phyloP scores from a whole-genome alignment of 1,140 invertebrate genomes.

The Tenebrio molitor region DNA sequence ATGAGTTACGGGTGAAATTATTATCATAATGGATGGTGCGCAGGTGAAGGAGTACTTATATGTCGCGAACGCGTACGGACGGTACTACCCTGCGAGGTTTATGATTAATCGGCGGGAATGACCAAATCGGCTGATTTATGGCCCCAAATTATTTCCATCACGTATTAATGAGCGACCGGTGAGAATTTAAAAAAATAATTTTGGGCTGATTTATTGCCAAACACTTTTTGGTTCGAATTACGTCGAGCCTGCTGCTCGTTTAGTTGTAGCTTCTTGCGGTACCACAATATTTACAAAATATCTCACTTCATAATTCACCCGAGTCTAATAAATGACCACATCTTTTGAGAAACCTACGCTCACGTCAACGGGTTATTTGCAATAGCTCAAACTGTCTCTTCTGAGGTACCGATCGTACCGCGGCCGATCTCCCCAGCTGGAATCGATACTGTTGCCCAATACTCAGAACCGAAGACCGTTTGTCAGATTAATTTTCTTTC shows the following conservation, averaged over 20 bases:
- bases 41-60: conserved; percentile 1
- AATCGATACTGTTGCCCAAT: conserved; percentile 7
- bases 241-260: not conserved
- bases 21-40: conserved; percentile 2
- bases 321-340: not conserved
- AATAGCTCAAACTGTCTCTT: conserved; percentile 7
- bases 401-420: not conserved
- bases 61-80: not conserved
- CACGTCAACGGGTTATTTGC: conserved; percentile 4
- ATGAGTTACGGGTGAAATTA: conserved; percentile 3
- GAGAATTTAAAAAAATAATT: not conserved
- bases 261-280: not conserved
- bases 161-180: no score
- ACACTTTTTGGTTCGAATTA: not conserved
- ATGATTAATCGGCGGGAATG: no score
- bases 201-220: not conserved
- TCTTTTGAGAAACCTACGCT: not conserved
- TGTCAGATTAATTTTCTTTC: conserved; percentile 8
- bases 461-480: not conserved
- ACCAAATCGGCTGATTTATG: no score
- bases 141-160: no score
- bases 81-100: no score
- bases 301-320: conserved; percentile 4
- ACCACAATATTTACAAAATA: not conserved
- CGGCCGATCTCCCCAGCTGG: not conserved